Evolutionary conservation across 2,888 invertebrate species (phyloP).

Genomic region (Agrochola litura): DNA sequence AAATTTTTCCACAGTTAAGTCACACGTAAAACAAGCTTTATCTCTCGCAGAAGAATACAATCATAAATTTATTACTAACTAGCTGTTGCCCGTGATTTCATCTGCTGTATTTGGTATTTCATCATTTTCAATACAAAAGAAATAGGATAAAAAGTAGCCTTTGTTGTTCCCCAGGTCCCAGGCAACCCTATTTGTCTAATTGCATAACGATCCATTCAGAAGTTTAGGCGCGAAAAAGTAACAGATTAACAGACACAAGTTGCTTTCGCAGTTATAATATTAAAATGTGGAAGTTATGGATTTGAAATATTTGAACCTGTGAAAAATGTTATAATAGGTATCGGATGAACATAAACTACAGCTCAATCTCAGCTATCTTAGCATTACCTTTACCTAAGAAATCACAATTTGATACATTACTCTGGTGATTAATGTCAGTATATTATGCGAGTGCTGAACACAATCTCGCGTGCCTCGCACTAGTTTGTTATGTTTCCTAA

Average conservation of each 20-base stretch:
- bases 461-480: slow-evolving; percentile 67
- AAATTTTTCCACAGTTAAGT: neutral
- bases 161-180: neutral
- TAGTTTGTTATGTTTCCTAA: slow-evolving; percentile 68
- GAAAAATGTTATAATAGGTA: neutral
- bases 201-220: neutral
- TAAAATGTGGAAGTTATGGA: no score
- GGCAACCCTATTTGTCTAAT: neutral
- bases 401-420: slow-evolving; percentile 44
- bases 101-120: neutral
- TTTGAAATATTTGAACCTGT: neutral
- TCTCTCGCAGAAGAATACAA: neutral
- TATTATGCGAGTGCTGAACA: slow-evolving; percentile 62
- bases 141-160: neutral
- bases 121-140: neutral
- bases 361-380: slow-evolving; percentile 3
- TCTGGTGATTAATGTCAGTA: slow-evolving; percentile 55
- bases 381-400: slow-evolving; percentile 12
- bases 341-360: neutral
- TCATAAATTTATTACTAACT: neutral
- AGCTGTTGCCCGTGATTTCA: neutral
- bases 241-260: neutral
- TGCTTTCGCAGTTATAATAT: neutral
- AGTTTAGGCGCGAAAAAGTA: neutral
- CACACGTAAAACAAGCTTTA: neutral